A percentile compares a stretch with the other conserved stretches of the same genome.
phyloP scores from a whole-genome alignment of 2,797 vertebrate species.

The Lithobates sylvaticus region DNA sequence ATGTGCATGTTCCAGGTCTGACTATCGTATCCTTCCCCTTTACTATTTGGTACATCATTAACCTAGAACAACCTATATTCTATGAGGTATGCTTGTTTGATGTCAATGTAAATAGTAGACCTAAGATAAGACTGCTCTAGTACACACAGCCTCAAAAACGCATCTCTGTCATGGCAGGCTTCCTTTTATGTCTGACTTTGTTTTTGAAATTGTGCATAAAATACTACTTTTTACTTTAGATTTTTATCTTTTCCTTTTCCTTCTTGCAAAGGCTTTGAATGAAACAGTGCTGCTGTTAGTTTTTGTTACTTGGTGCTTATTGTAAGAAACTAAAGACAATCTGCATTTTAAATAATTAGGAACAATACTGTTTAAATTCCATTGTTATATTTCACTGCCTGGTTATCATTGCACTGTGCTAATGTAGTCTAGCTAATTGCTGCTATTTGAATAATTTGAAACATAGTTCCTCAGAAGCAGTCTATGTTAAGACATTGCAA shows the following conservation, averaged over 20 bases:
- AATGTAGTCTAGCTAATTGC: constrained; percentile 46
- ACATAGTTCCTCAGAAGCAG: not conserved
- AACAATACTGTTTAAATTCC: constrained; percentile 43
- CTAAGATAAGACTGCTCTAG: too few species aligned
- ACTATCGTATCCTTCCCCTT: too few species aligned
- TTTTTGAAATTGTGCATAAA: not conserved
- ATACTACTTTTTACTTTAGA: too few species aligned
- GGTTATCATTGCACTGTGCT: constrained; percentile 12
- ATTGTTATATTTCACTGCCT: constrained; percentile 42
- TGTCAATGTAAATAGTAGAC: too few species aligned
- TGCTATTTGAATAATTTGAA: constrained; percentile 33
- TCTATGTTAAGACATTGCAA: not conserved
- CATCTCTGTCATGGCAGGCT: too few species aligned
- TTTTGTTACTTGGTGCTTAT: constrained; percentile 22
- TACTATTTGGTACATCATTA: too few species aligned
- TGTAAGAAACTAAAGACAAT: constrained; percentile 14
- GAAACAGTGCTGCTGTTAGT: not conserved
- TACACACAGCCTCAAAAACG: too few species aligned
- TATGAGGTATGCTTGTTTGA: too few species aligned
- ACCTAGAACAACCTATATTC: too few species aligned
- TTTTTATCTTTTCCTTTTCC: not conserved
- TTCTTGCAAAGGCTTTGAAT: not conserved
- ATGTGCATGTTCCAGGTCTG: too few species aligned
- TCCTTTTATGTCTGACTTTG: too few species aligned
- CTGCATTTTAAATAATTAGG: constrained; percentile 37